Evolutionary conservation across 2,797 vertebrate species (phyloP), one percentile per base, ranked within the genome.

Genomic region (Columba guinea): DNA sequence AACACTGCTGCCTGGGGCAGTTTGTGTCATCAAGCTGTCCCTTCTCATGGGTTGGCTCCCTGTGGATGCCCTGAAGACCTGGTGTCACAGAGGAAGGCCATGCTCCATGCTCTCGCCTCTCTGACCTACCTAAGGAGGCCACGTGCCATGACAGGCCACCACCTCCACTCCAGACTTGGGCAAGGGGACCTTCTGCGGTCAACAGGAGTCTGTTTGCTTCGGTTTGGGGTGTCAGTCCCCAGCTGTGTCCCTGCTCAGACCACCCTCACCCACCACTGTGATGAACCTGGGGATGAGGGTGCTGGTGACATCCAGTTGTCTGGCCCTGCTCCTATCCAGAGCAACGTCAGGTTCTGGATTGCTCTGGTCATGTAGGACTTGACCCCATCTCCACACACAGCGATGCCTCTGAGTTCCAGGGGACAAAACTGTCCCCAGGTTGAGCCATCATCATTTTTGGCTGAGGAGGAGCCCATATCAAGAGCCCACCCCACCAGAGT

Each of bases 21-120:
- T 59, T 53, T 12, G 23, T 90, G 74, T 34, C 5, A 0, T 27
- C 0, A 11, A 19, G 20, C 28, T 28, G 17, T 84, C 67, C 13
- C 34, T 86, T 27, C 41, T 7, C 22, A 18, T 24, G 90, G 41
- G 9, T 16, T 28, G 55, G 24, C 15, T 83, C 49, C 13, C 17
- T 0, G 1, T 77, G 32, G 35, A 67, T 78, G 55, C 21, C 53
- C 26, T 0, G 3, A 79, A 82, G 84, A 92, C 2, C 3, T 0
- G 1, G 12, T 75, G 69, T 63, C 0, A 0, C 26, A 59, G 63
- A 91, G 67, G 59, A 89, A 83, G n/a, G 39, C 14, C 0, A 0
- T 53, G 62, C 46, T 75, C 67, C 1, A 0, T 65, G 48, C 75
- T 73, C 9, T 79, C 10, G 9, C 23, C 32, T 52, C 37, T 81